phyloP scores from a whole-genome alignment of 1,140 invertebrate genomes.

The Microplitis mediator region DNA sequence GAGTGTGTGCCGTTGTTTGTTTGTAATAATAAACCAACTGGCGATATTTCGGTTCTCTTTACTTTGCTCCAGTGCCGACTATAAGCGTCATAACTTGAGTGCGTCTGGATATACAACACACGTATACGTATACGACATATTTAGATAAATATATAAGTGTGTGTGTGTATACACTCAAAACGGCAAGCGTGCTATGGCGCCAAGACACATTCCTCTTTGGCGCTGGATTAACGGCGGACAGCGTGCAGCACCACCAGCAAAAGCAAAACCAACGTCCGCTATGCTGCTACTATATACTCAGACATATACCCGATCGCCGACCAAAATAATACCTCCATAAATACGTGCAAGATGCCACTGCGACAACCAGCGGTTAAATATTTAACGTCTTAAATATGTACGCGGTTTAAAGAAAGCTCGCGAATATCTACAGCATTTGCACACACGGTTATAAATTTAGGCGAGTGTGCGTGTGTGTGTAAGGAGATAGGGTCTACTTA shows the following conservation, averaged over 20 bases:
- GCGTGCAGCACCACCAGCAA: not conserved
- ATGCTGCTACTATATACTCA: not conserved
- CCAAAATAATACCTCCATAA: conserved; percentile 30
- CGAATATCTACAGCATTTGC: not conserved
- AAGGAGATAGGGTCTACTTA: not conserved
- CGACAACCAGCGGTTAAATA: conserved; percentile 10
- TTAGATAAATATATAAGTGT: too few species aligned
- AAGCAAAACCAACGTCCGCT: not conserved
- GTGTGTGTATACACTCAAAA: too few species aligned
- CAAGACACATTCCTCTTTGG: conserved; percentile 32
- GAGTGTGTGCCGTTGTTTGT: not conserved
- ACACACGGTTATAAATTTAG: too few species aligned
- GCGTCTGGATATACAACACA: conserved; percentile 21
- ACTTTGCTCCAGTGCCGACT: not conserved
- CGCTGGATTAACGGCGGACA: conserved; percentile 26
- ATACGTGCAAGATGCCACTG: conserved; percentile 18
- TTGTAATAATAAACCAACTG: conserved; percentile 3
- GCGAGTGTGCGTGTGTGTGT: not conserved
- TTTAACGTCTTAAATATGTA: conserved; percentile 8
- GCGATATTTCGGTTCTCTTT: conserved; percentile 1
- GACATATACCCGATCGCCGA: conserved; percentile 5
- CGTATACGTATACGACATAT: conserved; percentile 11
- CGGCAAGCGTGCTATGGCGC: conserved; percentile 20
- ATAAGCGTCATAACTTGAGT: conserved; percentile 29
- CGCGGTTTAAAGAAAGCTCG: not conserved